Percentiles rank a stretch among this genome's conserved stretches.
Conservation (phyloP, 2,113 vertebrate species). For the Apodemus sylvaticus region DNA sequence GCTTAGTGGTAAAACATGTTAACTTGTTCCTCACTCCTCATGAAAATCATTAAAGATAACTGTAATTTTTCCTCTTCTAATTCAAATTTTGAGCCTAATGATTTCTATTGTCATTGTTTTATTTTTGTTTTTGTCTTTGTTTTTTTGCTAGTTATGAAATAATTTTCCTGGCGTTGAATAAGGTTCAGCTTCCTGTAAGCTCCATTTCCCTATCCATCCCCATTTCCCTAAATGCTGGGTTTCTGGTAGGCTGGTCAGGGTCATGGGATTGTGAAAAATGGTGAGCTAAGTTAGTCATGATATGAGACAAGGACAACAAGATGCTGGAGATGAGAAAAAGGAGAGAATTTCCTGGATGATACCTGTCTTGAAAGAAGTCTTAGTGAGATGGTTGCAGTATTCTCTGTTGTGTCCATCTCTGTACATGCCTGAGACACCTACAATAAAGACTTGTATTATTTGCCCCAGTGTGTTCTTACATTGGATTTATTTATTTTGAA, state of each 20-base stretch:
- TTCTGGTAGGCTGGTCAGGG: not conserved
- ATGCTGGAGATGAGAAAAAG: not conserved
- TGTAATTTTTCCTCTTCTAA: not conserved
- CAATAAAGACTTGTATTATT: not conserved
- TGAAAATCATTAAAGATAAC: not conserved
- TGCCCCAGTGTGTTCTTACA: not conserved
- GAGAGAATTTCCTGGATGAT: not conserved
- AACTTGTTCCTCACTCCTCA: not conserved
- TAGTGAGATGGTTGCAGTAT: not conserved
- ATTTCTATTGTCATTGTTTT: no score
- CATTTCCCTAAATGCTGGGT: not conserved
- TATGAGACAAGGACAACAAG: no score
- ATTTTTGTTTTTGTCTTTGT: not conserved
- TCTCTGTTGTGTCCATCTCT: not conserved
- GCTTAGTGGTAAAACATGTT: not conserved
- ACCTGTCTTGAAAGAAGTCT: not conserved
- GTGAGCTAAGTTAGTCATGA: not conserved
- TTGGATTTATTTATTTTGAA: not conserved
- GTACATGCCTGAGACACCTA: not conserved
- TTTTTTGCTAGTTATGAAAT: not conserved
- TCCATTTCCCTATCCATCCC: no score
- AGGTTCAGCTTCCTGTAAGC: not conserved
- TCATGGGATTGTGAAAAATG: not conserved
- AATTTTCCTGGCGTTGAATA: not conserved
- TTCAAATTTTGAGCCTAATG: not conserved